Percentiles rank a stretch among this genome's conserved stretches.
Evolutionary conservation across 2,113 vertebrate genomes (phyloP).

Genomic region (Poecile atricapillus): DNA sequence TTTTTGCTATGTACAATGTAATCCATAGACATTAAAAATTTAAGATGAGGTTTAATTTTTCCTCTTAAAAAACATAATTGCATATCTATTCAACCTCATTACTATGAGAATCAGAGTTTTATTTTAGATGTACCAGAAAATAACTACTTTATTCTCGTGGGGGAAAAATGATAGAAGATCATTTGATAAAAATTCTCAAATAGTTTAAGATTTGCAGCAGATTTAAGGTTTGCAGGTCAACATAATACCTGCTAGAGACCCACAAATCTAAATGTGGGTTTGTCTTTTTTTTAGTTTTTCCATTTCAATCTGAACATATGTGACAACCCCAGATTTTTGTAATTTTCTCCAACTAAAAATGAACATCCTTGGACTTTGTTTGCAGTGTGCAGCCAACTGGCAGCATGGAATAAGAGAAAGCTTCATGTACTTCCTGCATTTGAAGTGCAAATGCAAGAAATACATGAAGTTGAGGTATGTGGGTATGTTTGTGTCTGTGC

Average conservation of each 20-base stretch:
- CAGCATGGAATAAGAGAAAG: neutral
- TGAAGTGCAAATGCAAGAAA: neutral
- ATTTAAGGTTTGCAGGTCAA: neutral
- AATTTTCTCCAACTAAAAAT: neutral
- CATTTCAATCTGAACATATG: neutral
- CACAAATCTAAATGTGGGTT: accelerated
- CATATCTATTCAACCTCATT: neutral
- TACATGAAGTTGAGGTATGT: accelerated
- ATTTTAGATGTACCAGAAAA: neutral
- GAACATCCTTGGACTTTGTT: neutral
- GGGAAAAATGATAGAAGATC: neutral
- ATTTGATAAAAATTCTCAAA: neutral
- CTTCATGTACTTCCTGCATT: neutral
- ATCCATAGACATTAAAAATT: constrained; percentile 4
- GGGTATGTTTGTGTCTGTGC: neutral
- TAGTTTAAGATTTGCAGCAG: neutral
- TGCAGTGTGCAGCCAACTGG: neutral
- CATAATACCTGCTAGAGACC: neutral
- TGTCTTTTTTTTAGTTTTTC: neutral
- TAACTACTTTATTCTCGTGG: neutral
- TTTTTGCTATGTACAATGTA: neutral
- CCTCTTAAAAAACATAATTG: constrained; percentile 7
- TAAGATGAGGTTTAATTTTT: neutral
- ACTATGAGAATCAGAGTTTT: neutral
- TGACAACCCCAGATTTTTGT: neutral